phyloP scores from a whole-genome alignment of 2,797 vertebrate genomes.

The Glyptemys insculpta region DNA sequence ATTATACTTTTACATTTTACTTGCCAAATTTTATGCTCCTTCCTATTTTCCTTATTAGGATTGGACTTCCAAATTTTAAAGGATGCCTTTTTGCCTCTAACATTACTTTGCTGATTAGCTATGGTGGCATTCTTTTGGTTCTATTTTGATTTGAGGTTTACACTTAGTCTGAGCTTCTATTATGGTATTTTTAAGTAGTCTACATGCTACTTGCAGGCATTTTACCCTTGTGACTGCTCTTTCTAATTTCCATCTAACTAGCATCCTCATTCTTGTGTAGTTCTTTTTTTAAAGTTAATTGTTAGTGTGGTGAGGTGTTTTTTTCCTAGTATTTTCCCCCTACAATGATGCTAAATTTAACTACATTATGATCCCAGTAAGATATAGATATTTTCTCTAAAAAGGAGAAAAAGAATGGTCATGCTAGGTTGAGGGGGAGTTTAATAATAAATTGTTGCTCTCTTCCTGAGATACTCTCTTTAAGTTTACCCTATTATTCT shows the following conservation, averaged over 20 bases:
- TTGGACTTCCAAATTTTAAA: not conserved
- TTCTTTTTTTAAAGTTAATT: not conserved
- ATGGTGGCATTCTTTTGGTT: not conserved
- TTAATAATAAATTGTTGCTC: slow-evolving; percentile 13
- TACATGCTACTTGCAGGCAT: not conserved
- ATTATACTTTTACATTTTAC: not conserved
- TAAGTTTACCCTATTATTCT: not conserved
- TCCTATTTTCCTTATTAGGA: not conserved
- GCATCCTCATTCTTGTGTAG: not conserved
- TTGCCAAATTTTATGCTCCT: not conserved
- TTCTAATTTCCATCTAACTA: not conserved
- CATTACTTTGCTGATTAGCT: not conserved
- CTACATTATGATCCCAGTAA: not conserved
- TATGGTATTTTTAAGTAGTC: not conserved
- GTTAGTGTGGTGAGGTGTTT: not conserved
- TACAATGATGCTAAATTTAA: not conserved
- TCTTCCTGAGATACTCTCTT: slow-evolving; percentile 1
- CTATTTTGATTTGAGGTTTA: not conserved
- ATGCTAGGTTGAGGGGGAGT: slow-evolving; percentile 5
- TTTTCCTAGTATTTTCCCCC: not conserved
- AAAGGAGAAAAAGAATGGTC: slow-evolving; percentile 23
- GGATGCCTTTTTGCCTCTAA: not conserved
- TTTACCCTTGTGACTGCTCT: not conserved
- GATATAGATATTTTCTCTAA: not conserved
- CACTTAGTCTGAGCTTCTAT: not conserved